Conservation (phyloP, 2,888 invertebrate genomes). For the Chalcis sispes region DNA sequence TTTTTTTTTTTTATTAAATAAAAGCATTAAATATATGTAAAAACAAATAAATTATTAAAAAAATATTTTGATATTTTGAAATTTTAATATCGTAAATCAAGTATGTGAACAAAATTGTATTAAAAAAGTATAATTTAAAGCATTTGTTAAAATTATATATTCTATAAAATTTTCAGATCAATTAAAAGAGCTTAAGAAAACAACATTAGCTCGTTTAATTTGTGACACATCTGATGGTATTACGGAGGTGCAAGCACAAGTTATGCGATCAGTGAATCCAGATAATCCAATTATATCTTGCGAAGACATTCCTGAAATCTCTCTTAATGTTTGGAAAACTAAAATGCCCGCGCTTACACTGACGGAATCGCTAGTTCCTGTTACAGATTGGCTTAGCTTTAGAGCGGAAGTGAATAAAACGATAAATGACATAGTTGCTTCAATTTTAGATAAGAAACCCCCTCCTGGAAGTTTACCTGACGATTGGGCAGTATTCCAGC, state of each 20-base stretch:
- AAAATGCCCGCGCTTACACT: constrained; percentile 8
- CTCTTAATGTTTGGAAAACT: constrained; percentile 79
- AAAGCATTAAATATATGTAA: too few relatives aligned
- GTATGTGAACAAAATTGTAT: too few relatives aligned
- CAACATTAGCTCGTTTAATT: constrained; percentile 84
- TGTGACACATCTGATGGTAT: constrained; percentile 87
- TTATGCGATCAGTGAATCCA: constrained; percentile 82
- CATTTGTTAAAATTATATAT: constrained; percentile 14
- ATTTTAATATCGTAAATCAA: too few relatives aligned
- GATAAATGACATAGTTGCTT: constrained; percentile 59
- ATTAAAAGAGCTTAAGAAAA: constrained; percentile 87
- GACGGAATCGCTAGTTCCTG: constrained; percentile 9
- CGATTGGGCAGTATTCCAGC: constrained; percentile 61
- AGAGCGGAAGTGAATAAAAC: constrained; percentile 62
- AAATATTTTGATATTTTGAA: too few relatives aligned
- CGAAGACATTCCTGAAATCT: constrained; percentile 79
- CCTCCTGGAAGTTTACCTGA: constrained; percentile 40
- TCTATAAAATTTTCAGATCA: constrained; percentile 81
- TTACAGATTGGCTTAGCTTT: constrained; percentile 44
- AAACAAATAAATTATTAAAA: too few relatives aligned
- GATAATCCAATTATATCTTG: constrained; percentile 83
- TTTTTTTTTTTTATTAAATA: too few relatives aligned
- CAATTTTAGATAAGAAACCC: constrained; percentile 57
- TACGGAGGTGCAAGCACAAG: constrained; percentile 80
- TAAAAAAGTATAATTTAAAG: too few relatives aligned